These are phyloP conservation scores for Pteruthius melanotis DNA, from an alignment of 2,113 vertebrate genomes.

Conservation along the genomic window DNA sequence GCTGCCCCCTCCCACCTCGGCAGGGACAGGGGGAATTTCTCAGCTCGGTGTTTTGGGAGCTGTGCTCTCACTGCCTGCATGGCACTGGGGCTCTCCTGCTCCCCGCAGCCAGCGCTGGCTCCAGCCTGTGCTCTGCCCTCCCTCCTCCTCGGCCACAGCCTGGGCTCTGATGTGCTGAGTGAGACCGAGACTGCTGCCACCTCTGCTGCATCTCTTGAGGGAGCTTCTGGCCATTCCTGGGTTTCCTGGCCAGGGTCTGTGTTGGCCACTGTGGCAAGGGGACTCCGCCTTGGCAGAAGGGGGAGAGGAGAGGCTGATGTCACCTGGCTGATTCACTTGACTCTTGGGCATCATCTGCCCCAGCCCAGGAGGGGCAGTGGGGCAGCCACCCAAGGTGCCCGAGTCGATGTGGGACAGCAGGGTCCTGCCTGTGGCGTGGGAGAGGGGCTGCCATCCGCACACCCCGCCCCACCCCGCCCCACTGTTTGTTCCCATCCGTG, in stretches of 20 bases:
- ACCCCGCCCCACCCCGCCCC: fast-evolving
- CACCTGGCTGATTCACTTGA: neutral
- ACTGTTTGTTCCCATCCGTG: neutral
- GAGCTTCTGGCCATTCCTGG: neutral
- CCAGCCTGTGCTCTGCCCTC: neutral
- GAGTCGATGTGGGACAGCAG: fast-evolving
- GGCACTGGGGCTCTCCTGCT: fast-evolving
- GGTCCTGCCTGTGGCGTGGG: fast-evolving
- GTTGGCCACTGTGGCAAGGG: fast-evolving
- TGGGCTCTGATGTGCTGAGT: too few species aligned
- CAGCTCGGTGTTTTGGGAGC: neutral
- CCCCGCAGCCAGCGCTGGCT: neutral
- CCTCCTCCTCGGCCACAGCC: fast-evolving
- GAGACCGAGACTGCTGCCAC: neutral
- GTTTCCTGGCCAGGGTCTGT: fast-evolving
- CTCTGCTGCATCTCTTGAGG: neutral
- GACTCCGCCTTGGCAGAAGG: neutral
- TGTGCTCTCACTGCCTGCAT: fast-evolving
- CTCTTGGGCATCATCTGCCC: neutral
- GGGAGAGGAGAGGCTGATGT: neutral
- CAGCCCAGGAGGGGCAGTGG: neutral
- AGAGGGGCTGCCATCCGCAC: neutral
- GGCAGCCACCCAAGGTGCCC: neutral
- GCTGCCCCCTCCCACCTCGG: neutral
- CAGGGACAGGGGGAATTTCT: neutral